Evolutionary conservation across 1,140 invertebrate species (phyloP).

Genomic region (Drosophila quadrilineata): DNA sequence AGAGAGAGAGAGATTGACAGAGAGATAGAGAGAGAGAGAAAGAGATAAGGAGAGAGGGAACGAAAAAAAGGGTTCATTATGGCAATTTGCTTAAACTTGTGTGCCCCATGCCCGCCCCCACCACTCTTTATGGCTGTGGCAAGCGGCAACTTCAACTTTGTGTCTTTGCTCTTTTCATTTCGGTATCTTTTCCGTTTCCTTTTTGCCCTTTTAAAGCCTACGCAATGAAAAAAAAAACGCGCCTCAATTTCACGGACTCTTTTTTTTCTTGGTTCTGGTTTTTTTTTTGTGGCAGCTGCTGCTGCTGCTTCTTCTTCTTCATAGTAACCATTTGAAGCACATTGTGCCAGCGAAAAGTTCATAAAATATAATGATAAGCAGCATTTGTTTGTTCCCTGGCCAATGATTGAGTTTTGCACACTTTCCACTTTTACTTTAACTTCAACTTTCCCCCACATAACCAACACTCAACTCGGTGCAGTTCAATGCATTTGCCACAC

Average conservation of each 20-base stretch:
- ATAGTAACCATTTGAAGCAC: constrained; percentile 45
- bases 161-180: constrained; percentile 19
- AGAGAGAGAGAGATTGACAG: constrained; percentile 13
- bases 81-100: constrained; percentile 77
- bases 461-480: constrained; percentile 4
- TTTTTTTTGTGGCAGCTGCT: constrained; percentile 1
- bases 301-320: constrained; percentile 29
- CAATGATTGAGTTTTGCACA: constrained; percentile 18
- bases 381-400: constrained; percentile 41
- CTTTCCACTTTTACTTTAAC: constrained; percentile 16
- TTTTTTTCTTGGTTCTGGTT: background rate
- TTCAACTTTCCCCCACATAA: no score
- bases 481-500: constrained; percentile 67
- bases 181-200: constrained; percentile 6
- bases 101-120: constrained; percentile 24
- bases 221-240: constrained; percentile 36
- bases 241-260: constrained; percentile 21
- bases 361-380: constrained; percentile 75
- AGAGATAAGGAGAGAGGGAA: no score
- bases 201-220: constrained; percentile 50
- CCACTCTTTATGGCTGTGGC: background rate
- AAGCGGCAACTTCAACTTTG: constrained; percentile 45
- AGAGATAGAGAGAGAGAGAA: no score
- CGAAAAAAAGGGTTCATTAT: constrained; percentile 78
- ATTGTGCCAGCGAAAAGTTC: constrained; percentile 48